Conservation (phyloP, 2,888 invertebrate species). For the Cerastis leucographa region DNA sequence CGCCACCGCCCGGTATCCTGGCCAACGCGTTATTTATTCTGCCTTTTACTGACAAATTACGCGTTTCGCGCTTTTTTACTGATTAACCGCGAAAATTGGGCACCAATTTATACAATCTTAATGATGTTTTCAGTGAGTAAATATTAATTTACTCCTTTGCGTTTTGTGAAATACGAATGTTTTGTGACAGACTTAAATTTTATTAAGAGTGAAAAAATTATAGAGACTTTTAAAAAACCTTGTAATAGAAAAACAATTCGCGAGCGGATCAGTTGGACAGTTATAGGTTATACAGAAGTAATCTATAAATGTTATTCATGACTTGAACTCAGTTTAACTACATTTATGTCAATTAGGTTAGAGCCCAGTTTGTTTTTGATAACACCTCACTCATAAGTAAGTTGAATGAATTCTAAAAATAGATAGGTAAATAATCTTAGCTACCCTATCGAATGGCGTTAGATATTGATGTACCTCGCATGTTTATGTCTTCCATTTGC, state of each 20-base stretch:
- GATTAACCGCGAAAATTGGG: slow-evolving; percentile 9
- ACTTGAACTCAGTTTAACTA: slow-evolving; percentile 56
- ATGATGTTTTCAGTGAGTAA: not conserved
- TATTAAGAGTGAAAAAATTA: not conserved
- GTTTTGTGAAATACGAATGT: not conserved
- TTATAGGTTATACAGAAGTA: slow-evolving; percentile 37
- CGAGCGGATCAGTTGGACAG: slow-evolving; percentile 19
- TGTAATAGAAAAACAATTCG: not conserved
- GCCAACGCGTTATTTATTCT: slow-evolving; percentile 76
- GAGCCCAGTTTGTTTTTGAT: slow-evolving; percentile 63
- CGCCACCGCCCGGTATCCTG: slow-evolving; percentile 71
- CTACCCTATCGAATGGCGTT: slow-evolving; percentile 43
- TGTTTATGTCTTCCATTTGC: slow-evolving; percentile 49
- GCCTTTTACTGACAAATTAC: slow-evolving; percentile 71
- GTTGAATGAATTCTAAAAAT: slow-evolving; percentile 67
- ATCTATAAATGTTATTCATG: slow-evolving; percentile 47
- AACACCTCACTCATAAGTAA: slow-evolving; percentile 60
- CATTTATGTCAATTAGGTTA: slow-evolving; percentile 65
- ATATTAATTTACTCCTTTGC: not conserved
- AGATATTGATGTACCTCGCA: slow-evolving; percentile 40
- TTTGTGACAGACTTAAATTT: too few relatives aligned
- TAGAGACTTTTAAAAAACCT: not conserved
- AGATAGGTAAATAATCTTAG: slow-evolving; percentile 63
- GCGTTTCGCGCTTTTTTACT: slow-evolving; percentile 60
- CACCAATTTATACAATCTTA: not conserved